These are phyloP conservation scores for Drosophila funebris DNA, from an alignment of 1,140 invertebrate genomes.

Conservation along the genomic window DNA sequence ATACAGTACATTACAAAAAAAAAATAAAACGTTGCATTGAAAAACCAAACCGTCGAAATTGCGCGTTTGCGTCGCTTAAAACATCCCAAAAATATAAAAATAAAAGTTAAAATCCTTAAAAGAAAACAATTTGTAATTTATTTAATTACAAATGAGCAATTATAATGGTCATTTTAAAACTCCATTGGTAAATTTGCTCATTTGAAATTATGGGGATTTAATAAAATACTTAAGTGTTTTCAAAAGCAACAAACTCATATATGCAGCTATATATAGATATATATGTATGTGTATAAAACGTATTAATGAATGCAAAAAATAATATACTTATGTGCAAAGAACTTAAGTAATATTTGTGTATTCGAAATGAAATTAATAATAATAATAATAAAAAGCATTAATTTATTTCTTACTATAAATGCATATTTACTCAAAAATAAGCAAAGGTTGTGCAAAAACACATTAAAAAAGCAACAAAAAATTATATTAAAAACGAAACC, in stretches of 20 bases:
- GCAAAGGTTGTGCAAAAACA: constrained; percentile 82
- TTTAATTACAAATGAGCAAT: constrained; percentile 41
- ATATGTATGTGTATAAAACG: constrained; percentile 47
- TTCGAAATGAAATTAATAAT: constrained; percentile 63
- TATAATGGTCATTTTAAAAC: constrained; percentile 33
- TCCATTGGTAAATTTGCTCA: constrained; percentile 5
- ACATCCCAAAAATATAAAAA: constrained; percentile 3
- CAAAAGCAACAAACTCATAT: constrained; percentile 60
- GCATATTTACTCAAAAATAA: constrained; percentile 82
- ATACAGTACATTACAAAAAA: constrained; percentile 10
- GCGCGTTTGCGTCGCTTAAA: constrained; percentile 45
- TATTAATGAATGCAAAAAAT: constrained; percentile 28
- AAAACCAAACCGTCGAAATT: constrained; percentile 35
- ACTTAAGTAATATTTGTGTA: constrained; percentile 55
- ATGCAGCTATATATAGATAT: constrained; percentile 72
- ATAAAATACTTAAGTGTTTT: constrained; percentile 75
- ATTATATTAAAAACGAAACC: constrained; percentile 64
- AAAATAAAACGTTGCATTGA: constrained; percentile 18
- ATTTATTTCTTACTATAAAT: constrained; percentile 82
- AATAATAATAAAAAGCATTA: constrained; percentile 65
- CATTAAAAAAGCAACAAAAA: constrained; percentile 74
- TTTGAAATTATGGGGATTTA: background rate
- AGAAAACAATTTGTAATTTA: constrained; percentile 74
- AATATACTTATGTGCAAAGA: constrained; percentile 47
- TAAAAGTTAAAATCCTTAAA: constrained; percentile 10